A percentile compares a stretch with the other conserved stretches of the same genome.
phyloP scores from a whole-genome alignment of 2,113 vertebrate genomes.

The Vidua macroura region DNA sequence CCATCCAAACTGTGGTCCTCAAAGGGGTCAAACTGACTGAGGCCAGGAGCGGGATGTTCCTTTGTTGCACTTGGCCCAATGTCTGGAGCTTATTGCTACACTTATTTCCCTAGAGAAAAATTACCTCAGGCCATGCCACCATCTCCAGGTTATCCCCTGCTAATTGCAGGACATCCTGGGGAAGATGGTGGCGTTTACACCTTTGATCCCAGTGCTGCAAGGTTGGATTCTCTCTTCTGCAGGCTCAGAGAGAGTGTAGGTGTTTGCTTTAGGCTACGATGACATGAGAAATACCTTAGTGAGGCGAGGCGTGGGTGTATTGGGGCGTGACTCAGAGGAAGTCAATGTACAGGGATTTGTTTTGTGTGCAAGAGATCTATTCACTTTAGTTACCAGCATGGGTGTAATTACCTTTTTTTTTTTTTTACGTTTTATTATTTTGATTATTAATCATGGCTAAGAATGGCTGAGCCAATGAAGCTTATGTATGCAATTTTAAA shows the following conservation, averaged over 20 bases:
- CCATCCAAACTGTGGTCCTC: not conserved
- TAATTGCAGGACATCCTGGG: slow-evolving; percentile 57
- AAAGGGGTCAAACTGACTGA: not conserved
- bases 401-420: slow-evolving; percentile 47
- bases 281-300: slow-evolving; percentile 76
- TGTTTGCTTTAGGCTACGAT: slow-evolving; percentile 72
- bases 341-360: slow-evolving; percentile 69
- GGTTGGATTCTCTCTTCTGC: slow-evolving; percentile 15
- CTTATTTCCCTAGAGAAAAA: not conserved
- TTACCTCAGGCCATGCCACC: not conserved
- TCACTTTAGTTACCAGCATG: slow-evolving; percentile 73
- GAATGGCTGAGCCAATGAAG: slow-evolving; percentile 60
- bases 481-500: slow-evolving; percentile 50
- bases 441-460: slow-evolving; percentile 70
- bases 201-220: slow-evolving; percentile 24
- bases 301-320: slow-evolving; percentile 75
- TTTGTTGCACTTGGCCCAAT: not conserved
- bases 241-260: slow-evolving; percentile 41
- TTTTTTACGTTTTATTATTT: slow-evolving; percentile 65
- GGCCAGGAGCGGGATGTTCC: not conserved
- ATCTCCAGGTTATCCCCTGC: not conserved
- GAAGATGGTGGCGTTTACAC: slow-evolving; percentile 22
- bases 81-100: not conserved
- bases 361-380: slow-evolving; percentile 67
- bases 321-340: slow-evolving; percentile 76